These are phyloP conservation scores for Sinocyclocheilus grahami DNA, from an alignment of 2,113 vertebrate species.

Conservation along the genomic window DNA sequence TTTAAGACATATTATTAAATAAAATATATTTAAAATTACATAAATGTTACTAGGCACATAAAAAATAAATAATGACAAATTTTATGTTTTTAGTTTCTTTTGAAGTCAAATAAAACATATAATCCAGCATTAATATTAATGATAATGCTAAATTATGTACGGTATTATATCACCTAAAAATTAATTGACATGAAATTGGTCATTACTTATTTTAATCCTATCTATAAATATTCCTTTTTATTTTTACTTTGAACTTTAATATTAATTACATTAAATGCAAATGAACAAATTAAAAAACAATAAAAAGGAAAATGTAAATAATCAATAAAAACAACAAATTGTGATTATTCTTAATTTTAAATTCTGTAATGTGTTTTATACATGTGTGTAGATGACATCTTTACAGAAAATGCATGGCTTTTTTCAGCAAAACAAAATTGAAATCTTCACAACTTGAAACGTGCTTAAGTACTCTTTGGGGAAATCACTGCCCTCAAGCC, in stretches of 20 bases:
- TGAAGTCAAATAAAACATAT: neutral
- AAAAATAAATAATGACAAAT: no score
- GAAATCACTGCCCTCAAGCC: conserved; percentile 32
- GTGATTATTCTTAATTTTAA: neutral
- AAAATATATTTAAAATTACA: no score
- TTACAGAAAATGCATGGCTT: neutral
- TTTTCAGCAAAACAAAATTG: neutral
- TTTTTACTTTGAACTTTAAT: neutral
- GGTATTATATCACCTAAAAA: neutral
- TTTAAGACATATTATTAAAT: no score
- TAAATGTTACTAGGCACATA: no score
- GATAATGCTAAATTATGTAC: neutral
- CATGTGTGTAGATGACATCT: neutral
- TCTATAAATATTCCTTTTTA: neutral
- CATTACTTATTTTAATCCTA: no score
- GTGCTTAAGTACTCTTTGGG: neutral
- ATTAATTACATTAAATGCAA: neutral
- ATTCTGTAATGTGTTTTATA: neutral
- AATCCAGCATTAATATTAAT: neutral
- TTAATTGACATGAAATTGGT: neutral
- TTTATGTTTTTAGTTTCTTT: neutral
- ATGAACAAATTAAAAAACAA: neutral
- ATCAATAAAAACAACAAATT: neutral
- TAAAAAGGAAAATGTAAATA: neutral
- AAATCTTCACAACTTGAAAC: neutral